Evolutionary conservation across 1,140 invertebrate genomes (phyloP), one percentile per base, ranked within the genome.

Genomic region (Lysiphlebus fabarum): DNA sequence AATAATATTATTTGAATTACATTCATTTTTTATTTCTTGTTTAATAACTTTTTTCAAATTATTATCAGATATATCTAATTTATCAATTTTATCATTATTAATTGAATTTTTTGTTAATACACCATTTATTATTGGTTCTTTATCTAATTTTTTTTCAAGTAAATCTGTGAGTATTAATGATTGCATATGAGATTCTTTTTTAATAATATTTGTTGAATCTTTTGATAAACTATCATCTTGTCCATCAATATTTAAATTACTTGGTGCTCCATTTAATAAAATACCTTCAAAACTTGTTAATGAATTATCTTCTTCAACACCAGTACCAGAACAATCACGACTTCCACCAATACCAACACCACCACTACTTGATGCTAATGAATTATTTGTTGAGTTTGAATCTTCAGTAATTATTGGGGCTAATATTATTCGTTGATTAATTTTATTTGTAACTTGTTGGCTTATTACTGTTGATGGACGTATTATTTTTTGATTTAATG

Each of bases 101-200:
- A 86, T 82, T 26, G 83, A 79, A 64, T 87, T 85, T 66, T 85
- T 84, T 4, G 79, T 78, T 4, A 86, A 61, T 2, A 82, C 78
- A 4, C 85, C 85, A 65, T 86, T 87, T 61, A 86, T 65, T 5
- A 84, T 72, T 3, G 83, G 81, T 56, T 83, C 84, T 33, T 85
- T 84, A 8, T 85, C 83, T 1, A 89, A 79, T 59, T 84, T 85
- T 0, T 81, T 70, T 58, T 90, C 87, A 0, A 90, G 70, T 26
- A 90, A 72, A 71, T 89, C 87, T 0, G 86, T 86, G 6, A 90
- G 70, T 81, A 88, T 85, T 64, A 84, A 76, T 36, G 70, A 75
- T 8, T 82, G 82, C 44, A 81, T 59, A 0, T 80, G 78, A 10
- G 78, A 81, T 1, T 79, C 72, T 50, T 82, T 78, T 1, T 69